Evolutionary conservation across 2,888 invertebrate genomes (phyloP).

Genomic region (Empis stercorea): DNA sequence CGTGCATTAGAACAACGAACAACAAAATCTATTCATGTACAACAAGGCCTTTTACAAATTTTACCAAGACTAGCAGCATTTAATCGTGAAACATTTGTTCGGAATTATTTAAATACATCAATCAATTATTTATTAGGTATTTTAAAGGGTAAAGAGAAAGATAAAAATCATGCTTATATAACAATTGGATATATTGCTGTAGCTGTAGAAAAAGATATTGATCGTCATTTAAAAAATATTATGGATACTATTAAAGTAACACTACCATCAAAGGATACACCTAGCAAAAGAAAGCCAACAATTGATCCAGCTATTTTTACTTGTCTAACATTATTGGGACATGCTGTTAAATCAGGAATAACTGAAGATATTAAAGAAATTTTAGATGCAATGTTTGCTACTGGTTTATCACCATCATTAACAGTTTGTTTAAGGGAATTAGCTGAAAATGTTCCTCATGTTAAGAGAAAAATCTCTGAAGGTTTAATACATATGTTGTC

Average conservation of each 20-base stretch:
- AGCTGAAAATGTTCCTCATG: constrained; percentile 70
- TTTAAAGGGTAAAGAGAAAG: constrained; percentile 69
- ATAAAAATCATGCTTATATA: constrained; percentile 75
- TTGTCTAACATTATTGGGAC: constrained; percentile 81
- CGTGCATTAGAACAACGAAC: constrained; percentile 64
- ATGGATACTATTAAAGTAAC: constrained; percentile 70
- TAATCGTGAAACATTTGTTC: constrained; percentile 65
- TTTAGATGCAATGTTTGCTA: constrained; percentile 82
- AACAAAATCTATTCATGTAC: constrained; percentile 66
- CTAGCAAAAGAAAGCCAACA: constrained; percentile 58
- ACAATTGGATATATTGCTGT: constrained; percentile 84
- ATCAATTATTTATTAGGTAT: constrained; percentile 66
- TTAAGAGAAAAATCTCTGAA: constrained; percentile 84
- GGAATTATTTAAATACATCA: constrained; percentile 57
- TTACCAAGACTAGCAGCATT: constrained; percentile 91
- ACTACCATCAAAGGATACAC: constrained; percentile 63
- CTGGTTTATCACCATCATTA: constrained; percentile 78
- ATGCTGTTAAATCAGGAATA: constrained; percentile 70
- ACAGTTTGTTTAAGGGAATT: constrained; percentile 86
- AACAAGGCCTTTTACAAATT: constrained; percentile 73
- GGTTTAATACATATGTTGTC: constrained; percentile 86
- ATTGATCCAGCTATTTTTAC: constrained; percentile 85
- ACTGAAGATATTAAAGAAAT: constrained; percentile 68
- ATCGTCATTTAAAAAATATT: constrained; percentile 65
- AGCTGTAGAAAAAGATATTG: constrained; percentile 72